Evolutionary conservation across 92 coral and sea anemone species (phyloP), one percentile per base, ranked within the genome.

Genomic region (Anthopleura xanthogrammica): DNA sequence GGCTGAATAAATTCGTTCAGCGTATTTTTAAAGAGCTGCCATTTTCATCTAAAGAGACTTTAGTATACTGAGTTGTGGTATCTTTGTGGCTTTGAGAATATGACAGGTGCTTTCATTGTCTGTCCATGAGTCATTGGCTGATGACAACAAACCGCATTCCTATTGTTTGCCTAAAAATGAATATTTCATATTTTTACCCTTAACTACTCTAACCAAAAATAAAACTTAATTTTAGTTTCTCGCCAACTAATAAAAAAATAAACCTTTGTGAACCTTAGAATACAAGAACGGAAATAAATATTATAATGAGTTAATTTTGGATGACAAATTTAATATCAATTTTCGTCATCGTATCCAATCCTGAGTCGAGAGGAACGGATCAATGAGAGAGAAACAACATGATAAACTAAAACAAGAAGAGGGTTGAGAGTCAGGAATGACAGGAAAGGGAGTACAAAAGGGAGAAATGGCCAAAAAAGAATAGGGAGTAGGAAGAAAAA

Each of bases 21-120:
- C 58, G 58, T 0, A 54, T 54, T 54, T 54, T 54, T 54, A 14
- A 54, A 54, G 17, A 54, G 58, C 70, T 20, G 29, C 70, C 70
- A 62, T 62, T 62, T 62, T 62, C 70, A 12, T 62, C 36, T 62
- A 62, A 20, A 62, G 70, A 54, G 58, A 54, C 58, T 62, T 62
- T 77, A 52, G 80, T 77, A 41, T 41, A n/a, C n/a, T n/a, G n/a
- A 48, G 52, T 0, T 77, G 29, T 77, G 24, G 10, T 54, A n/a
- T 62, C 29, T 4, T 20, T 62, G 70, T 62, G 70, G 70, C 29
- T 20, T 20, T 62, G 36, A 62, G 70, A 62, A 13, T 57, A 29
- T 23, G 24, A 52, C 83, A 79, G 83, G 83, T 79, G 83, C 24
- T 62, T 57, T 52, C 12, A 58, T 79, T 79, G 83, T 79, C 57